Evolutionary conservation across 2,797 vertebrate genomes (phyloP), one percentile per base, ranked within the genome.

Genomic region (Ctenopoma kingsleyae): DNA sequence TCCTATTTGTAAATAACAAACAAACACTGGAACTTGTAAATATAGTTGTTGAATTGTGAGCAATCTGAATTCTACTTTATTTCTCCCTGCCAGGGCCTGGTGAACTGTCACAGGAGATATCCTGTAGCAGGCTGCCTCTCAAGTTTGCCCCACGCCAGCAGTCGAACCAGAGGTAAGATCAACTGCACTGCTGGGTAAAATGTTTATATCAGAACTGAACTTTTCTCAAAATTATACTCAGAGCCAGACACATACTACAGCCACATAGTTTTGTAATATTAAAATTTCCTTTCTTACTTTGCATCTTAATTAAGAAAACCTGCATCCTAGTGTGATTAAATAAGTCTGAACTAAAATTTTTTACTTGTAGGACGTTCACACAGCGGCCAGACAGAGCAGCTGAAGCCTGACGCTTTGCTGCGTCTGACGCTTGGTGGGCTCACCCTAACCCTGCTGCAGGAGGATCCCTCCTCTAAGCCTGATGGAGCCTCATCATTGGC

Each of bases 351-450:
- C 22, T 43, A 6, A 5, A 38, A 20, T 10, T 67, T n/a, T 13
- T 17, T 72, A 20, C 22, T 25, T 72, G 6, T 74, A 98, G 97
- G 94, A 58, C 94, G 93, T 52, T 91, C 92, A 1, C 90, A 87
- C 13, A 83, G 90, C 2, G 72, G 91, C 58, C 90, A 93, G 49
- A 78, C 86, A 1, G 95, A 96, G 63, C 93, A 91, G 75, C 79
- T 96, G 79, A 96, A 96, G 81, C 92, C 96, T 0, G 96, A 97
- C 30, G 90, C 92, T 0, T 89, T 97, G 83, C 70, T 98, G 62
- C 95, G 95, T 64, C 85, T 98, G 76, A 93, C 95, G 1, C 48
- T 98, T 2, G 97, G 96, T 0, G 96, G 96, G 1, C 80, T 97
- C 64, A 97, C 96, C 1, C 61, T 96, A 27, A 96, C 95, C 19